Evolutionary conservation across 2,797 vertebrate genomes (phyloP).

Genomic region (Hapalemur alaotrensis): DNA sequence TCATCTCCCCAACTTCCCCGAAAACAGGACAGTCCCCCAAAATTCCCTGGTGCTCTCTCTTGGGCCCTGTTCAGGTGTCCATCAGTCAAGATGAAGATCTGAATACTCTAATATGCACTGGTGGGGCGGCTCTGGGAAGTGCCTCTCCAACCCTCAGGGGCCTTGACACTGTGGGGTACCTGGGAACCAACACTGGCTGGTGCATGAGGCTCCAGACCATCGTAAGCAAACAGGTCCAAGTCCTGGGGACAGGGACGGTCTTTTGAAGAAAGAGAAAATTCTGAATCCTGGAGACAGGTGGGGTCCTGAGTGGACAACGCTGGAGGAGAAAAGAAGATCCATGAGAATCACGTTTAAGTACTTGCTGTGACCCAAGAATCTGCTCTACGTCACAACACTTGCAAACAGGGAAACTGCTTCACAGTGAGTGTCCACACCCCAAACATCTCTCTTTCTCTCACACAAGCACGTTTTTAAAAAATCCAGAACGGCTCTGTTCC

Average conservation of each 20-base stretch:
- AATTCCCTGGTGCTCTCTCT: neutral
- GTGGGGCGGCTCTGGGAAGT: neutral
- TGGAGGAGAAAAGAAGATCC: neutral
- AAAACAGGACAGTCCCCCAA: neutral
- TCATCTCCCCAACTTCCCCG: neutral
- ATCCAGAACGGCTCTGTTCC: neutral
- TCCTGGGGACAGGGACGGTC: slow-evolving; percentile 20
- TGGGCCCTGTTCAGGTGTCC: neutral
- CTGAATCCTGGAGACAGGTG: slow-evolving; percentile 15
- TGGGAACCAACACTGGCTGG: slow-evolving; percentile 1
- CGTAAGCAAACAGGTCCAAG: slow-evolving; percentile 3
- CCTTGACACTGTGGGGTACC: slow-evolving; percentile 38
- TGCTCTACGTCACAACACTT: neutral
- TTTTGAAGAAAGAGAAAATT: slow-evolving; percentile 26
- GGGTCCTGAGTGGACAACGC: neutral
- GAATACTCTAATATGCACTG: neutral
- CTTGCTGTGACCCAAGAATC: neutral
- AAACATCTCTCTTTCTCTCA: neutral
- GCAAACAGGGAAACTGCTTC: neutral
- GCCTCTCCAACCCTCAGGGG: neutral
- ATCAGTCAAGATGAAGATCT: neutral
- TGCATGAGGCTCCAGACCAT: neutral
- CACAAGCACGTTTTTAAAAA: neutral
- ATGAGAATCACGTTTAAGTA: neutral
- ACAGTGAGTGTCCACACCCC: neutral